These are phyloP conservation scores for Julus scandinavius DNA, from an alignment of 2,888 invertebrate genomes.

Conservation along the genomic window DNA sequence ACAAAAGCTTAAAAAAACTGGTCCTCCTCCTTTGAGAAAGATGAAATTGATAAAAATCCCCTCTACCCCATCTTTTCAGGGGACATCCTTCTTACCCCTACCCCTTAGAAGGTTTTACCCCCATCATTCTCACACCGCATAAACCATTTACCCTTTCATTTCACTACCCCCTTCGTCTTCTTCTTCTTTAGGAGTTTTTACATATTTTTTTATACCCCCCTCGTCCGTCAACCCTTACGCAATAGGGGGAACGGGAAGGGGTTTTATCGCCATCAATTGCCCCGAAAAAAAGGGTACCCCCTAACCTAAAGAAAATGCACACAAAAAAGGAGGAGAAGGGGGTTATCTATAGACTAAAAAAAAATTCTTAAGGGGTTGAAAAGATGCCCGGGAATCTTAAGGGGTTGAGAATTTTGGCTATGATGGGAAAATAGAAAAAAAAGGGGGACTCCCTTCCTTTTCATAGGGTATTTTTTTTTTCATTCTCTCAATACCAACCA, in stretches of 20 bases:
- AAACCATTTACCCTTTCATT: conserved; percentile 9
- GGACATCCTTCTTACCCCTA: conserved; percentile 13
- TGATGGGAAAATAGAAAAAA: background rate
- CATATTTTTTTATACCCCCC: background rate
- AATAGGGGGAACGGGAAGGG: background rate
- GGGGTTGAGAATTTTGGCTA: background rate
- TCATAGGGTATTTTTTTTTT: background rate
- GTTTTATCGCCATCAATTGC: conserved; percentile 3
- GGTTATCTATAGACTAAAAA: background rate
- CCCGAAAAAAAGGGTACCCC: conserved; percentile 11
- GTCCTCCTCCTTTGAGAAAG: background rate
- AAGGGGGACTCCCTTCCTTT: conserved; percentile 3
- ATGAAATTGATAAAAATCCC: conserved; percentile 16
- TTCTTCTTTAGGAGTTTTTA: background rate
- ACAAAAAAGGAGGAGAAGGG: background rate
- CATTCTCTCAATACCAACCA: background rate
- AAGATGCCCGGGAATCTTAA: background rate
- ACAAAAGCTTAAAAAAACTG: background rate
- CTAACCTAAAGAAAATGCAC: background rate
- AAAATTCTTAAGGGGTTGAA: conserved; percentile 20
- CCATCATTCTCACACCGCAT: conserved; percentile 26
- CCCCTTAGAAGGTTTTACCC: conserved; percentile 16
- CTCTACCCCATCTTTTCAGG: conserved; percentile 38
- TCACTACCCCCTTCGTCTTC: background rate
- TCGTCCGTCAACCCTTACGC: background rate